Percentiles rank a stretch among this genome's conserved stretches.
Evolutionary conservation across 2,797 vertebrate species (phyloP).

Genomic region (Adelosebastes latens): DNA sequence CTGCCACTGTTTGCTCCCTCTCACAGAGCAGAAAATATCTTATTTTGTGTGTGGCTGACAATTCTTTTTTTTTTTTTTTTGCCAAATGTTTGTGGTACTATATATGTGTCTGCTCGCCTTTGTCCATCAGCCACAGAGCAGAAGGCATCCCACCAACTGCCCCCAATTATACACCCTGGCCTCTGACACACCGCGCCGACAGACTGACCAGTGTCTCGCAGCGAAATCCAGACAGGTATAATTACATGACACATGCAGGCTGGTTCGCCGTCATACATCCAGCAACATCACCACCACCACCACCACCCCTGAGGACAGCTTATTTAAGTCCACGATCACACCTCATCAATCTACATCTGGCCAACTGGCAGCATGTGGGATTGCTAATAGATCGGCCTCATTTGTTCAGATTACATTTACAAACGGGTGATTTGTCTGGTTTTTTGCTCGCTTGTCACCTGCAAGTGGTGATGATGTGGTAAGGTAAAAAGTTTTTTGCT

Average conservation of each 20-base stretch:
- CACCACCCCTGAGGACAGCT: constrained; percentile 36
- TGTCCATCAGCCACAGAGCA: constrained; percentile 19
- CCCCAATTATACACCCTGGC: constrained; percentile 49
- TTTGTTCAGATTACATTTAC: constrained; percentile 48
- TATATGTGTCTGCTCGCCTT: constrained; percentile 5
- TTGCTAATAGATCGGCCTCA: constrained; percentile 47
- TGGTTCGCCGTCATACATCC: constrained; percentile 10
- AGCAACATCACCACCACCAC: not conserved
- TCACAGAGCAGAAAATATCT: constrained; percentile 31
- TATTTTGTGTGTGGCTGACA: constrained; percentile 26
- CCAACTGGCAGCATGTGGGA: constrained; percentile 47
- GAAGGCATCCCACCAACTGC: constrained; percentile 39
- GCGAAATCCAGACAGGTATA: constrained; percentile 29
- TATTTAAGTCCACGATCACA: constrained; percentile 51
- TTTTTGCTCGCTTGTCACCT: constrained; percentile 12
- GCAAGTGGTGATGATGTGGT: constrained; percentile 3
- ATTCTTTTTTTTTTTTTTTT: not conserved
- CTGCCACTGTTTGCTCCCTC: constrained; percentile 24
- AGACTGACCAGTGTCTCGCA: constrained; percentile 27
- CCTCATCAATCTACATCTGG: constrained; percentile 74
- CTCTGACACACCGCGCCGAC: constrained; percentile 24
- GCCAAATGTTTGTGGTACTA: not conserved
- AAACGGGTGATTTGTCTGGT: constrained; percentile 37
- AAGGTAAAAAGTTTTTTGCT: not conserved
- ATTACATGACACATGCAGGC: constrained; percentile 28